Percentiles rank a stretch among this genome's conserved stretches.
Conservation (phyloP, 1,140 invertebrate genomes). For the Cyclina sinensis region DNA sequence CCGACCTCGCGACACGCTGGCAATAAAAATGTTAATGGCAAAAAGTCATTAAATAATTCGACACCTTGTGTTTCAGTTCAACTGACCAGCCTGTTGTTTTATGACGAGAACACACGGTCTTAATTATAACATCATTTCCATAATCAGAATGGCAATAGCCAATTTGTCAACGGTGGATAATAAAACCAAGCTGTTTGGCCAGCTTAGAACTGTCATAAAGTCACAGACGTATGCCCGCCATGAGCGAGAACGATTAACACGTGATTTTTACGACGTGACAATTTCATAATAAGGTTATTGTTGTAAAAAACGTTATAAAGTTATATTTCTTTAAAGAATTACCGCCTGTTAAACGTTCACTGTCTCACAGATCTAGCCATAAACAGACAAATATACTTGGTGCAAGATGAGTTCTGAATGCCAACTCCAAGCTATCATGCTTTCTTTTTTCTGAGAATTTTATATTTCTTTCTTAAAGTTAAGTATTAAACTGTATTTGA, state of each 20-base stretch:
- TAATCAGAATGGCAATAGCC: not conserved
- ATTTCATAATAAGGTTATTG: not conserved
- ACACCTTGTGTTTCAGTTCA: not conserved
- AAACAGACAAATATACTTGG: too few relatives aligned
- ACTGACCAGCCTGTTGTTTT: slow-evolving; percentile 42
- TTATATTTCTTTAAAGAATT: too few relatives aligned
- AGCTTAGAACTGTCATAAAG: slow-evolving; percentile 35
- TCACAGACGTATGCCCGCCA: slow-evolving; percentile 20
- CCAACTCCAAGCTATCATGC: too few relatives aligned
- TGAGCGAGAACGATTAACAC: slow-evolving; percentile 7
- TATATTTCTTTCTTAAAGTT: too few relatives aligned
- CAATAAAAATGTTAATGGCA: slow-evolving; percentile 9
- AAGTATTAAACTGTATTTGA: too few relatives aligned
- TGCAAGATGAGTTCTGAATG: too few relatives aligned
- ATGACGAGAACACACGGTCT: slow-evolving; percentile 21
- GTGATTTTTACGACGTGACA: slow-evolving; percentile 6
- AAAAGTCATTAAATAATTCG: not conserved
- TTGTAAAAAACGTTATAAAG: too few relatives aligned
- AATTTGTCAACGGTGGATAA: slow-evolving; percentile 28
- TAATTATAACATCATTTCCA: slow-evolving; percentile 32
- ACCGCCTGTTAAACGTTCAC: too few relatives aligned
- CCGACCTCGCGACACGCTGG: not conserved
- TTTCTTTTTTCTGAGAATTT: too few relatives aligned
- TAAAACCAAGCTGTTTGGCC: slow-evolving; percentile 23
- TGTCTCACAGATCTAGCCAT: too few relatives aligned